Evolutionary conservation across 2,113 vertebrate genomes (phyloP).

Genomic region (Heloderma charlesbogerti): DNA sequence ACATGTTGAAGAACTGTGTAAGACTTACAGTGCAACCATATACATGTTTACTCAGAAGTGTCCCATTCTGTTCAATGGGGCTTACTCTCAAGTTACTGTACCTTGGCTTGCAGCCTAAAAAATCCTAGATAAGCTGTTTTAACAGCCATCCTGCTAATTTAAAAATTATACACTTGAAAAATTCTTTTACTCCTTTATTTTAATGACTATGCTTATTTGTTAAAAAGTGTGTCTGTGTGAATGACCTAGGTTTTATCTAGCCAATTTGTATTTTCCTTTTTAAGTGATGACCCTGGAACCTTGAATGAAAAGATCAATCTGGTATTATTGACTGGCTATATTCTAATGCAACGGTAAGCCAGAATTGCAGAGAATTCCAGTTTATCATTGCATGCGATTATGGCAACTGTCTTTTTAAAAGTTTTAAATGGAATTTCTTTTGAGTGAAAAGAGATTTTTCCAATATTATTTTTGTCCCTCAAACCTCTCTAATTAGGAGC

Average conservation of each 20-base stretch:
- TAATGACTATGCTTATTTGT: neutral
- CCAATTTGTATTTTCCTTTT: neutral
- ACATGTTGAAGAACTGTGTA: neutral
- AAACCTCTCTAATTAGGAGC: too few species aligned
- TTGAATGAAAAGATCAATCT: neutral
- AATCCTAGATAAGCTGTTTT: neutral
- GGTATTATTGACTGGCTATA: neutral
- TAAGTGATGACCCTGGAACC: neutral
- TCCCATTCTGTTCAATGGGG: neutral
- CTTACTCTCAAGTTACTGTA: neutral
- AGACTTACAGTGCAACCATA: neutral
- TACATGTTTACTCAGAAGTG: neutral
- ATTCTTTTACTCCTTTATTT: neutral
- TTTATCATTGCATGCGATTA: neutral
- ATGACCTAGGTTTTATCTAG: neutral
- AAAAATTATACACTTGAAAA: neutral
- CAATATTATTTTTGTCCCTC: too few species aligned
- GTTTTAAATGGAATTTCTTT: too few species aligned
- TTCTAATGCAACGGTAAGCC: neutral
- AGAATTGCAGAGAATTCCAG: neutral
- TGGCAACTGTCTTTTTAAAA: neutral
- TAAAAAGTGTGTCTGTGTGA: neutral
- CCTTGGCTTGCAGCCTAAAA: neutral
- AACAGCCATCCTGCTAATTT: neutral
- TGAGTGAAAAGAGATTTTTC: too few species aligned